Percentiles rank a stretch among this genome's conserved stretches.
phyloP scores from a whole-genome alignment of 2,888 invertebrate genomes.

The Helicoverpa assulta region DNA sequence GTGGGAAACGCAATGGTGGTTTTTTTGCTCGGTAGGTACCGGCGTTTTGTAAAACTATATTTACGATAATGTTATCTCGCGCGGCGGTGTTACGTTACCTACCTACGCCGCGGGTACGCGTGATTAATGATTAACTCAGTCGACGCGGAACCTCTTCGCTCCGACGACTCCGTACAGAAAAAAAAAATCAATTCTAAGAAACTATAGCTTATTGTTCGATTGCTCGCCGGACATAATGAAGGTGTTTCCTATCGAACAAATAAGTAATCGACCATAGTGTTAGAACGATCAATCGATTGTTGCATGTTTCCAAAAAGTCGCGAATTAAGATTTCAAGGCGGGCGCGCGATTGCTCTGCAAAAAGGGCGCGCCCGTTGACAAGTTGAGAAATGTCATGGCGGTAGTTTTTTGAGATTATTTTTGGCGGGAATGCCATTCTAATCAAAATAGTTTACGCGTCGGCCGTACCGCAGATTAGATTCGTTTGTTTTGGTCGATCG shows the following conservation, averaged over 20 bases:
- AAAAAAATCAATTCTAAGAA: constrained; percentile 75
- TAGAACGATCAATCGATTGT: constrained; percentile 79
- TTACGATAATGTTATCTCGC: constrained; percentile 87
- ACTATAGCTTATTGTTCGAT: constrained; percentile 64
- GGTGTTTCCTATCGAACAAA: constrained; percentile 77
- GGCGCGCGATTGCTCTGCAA: constrained; percentile 80
- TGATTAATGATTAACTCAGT: constrained; percentile 82
- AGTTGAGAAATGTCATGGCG: constrained; percentile 86
- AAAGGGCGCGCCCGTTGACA: constrained; percentile 83
- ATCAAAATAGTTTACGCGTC: constrained; percentile 90
- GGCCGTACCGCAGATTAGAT: constrained; percentile 67
- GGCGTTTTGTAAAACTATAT: constrained; percentile 86
- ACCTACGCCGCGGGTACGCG: constrained; percentile 71
- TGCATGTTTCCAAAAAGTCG: constrained; percentile 71
- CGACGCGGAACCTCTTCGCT: constrained; percentile 72
- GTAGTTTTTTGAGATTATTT: constrained; percentile 79
- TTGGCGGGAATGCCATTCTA: constrained; percentile 88
- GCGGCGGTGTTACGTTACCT: constrained; percentile 84
- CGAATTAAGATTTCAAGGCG: constrained; percentile 88
- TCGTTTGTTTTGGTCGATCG: constrained; percentile 75
- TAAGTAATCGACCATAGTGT: constrained; percentile 76
- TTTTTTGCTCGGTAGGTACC: constrained; percentile 82
- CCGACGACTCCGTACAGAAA: constrained; percentile 62
- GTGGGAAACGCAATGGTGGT: constrained; percentile 73
- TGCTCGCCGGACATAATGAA: constrained; percentile 76